Percentiles rank a stretch among this genome's conserved stretches.
Evolutionary conservation across 2,888 invertebrate species (phyloP).

Genomic region (Dione juno): DNA sequence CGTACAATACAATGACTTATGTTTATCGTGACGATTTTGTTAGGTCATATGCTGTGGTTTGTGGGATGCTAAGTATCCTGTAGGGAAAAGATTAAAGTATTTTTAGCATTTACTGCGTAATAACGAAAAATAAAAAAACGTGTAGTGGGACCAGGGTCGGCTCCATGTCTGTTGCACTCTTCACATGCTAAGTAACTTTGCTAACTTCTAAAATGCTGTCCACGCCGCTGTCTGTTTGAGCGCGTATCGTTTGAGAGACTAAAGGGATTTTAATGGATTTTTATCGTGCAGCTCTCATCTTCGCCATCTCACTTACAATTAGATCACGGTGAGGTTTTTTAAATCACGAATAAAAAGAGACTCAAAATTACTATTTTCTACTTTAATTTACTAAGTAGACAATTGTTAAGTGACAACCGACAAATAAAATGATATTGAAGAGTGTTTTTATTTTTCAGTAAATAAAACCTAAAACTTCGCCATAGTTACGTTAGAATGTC

Average conservation of each 20-base stretch:
- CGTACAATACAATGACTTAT: background rate
- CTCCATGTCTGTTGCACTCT: conserved; percentile 1
- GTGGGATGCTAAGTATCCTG: conserved; percentile 15
- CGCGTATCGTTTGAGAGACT: conserved; percentile 12
- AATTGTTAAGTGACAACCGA: conserved; percentile 3
- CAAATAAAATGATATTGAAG: background rate
- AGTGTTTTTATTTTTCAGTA: background rate
- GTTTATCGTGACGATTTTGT: conserved; percentile 17
- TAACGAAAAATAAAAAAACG: conserved; percentile 1
- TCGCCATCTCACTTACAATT: background rate
- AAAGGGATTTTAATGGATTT: conserved; percentile 20
- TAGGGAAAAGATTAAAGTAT: conserved; percentile 24
- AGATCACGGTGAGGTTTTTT: background rate
- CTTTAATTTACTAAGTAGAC: background rate
- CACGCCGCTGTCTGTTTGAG: conserved; percentile 4
- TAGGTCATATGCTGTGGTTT: conserved; percentile 21
- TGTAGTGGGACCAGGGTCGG: conserved; percentile 1
- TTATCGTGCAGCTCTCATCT: conserved; percentile 2
- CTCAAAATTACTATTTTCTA: background rate
- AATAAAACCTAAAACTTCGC: too few relatives aligned
- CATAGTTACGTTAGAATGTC: too few relatives aligned
- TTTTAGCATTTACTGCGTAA: conserved; percentile 12
- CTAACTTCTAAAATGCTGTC: conserved; percentile 3
- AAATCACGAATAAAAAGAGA: background rate
- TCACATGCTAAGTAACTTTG: conserved; percentile 5